Evolutionary conservation across 2,888 invertebrate genomes (phyloP).

Genomic region (Amaurobius ferox): DNA sequence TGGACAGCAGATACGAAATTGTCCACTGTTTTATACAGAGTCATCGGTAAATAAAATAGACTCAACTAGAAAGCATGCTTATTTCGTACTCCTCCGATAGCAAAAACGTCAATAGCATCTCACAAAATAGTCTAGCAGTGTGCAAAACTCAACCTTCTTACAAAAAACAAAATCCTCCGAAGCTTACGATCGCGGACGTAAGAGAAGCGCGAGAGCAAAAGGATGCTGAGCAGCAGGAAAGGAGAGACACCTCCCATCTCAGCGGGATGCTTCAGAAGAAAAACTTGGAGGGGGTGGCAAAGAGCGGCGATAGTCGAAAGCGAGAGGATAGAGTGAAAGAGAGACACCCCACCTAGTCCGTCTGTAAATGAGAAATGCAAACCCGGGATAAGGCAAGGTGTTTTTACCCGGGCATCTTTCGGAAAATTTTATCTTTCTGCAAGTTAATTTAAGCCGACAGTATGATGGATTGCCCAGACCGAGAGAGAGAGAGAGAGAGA

Average conservation of each 20-base stretch:
- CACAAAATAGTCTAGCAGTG: neutral
- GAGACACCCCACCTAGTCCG: constrained; percentile 56
- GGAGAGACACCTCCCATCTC: neutral
- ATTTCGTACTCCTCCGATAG: neutral
- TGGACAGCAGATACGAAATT: too few relatives aligned
- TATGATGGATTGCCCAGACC: constrained; percentile 71
- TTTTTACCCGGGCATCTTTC: constrained; percentile 63
- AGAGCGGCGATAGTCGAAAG: constrained; percentile 18
- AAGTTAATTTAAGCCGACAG: constrained; percentile 73
- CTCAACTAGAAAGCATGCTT: neutral
- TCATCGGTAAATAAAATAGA: neutral
- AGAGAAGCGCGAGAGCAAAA: constrained; percentile 28
- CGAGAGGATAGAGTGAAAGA: constrained; percentile 34
- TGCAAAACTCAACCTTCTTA: constrained; percentile 9
- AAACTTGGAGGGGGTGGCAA: neutral
- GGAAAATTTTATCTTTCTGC: constrained; percentile 73
- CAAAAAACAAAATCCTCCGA: constrained; percentile 5
- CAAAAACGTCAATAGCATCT: neutral
- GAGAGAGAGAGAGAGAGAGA: constrained; percentile 19
- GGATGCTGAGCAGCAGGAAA: neutral
- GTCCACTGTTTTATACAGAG: neutral
- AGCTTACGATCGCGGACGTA: neutral
- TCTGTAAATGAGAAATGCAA: constrained; percentile 72
- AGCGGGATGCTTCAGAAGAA: neutral
- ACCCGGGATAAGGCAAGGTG: constrained; percentile 66